These are phyloP conservation scores for Baryphthengus martii DNA, from an alignment of 2,113 vertebrate species.

Conservation along the genomic window DNA sequence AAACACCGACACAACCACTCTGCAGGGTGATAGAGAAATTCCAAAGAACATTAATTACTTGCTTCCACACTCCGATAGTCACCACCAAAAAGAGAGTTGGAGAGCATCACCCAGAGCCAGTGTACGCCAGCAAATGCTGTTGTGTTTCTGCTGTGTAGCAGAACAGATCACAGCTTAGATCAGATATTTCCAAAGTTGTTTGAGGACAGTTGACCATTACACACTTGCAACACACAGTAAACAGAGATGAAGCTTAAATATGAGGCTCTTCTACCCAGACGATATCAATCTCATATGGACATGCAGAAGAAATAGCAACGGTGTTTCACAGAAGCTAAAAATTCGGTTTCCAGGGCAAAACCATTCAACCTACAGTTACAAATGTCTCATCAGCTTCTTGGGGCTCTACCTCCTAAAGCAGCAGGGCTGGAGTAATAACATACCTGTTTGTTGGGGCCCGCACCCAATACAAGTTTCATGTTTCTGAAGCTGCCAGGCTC, in stretches of 20 bases:
- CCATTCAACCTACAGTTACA: neutral
- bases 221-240: neutral
- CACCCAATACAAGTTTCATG: accelerated
- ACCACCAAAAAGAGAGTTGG: neutral
- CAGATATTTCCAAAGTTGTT: neutral
- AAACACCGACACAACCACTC: neutral
- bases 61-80: neutral
- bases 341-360: neutral
- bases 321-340: neutral
- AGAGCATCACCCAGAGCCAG: neutral
- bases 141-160: neutral
- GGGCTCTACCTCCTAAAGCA: neutral
- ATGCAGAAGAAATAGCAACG: neutral
- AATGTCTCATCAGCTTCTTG: neutral
- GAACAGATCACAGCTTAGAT: neutral
- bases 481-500: neutral
- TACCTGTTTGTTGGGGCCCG: neutral
- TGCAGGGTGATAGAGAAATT: neutral
- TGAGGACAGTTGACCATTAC: neutral
- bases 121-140: neutral
- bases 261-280: neutral
- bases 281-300: neutral
- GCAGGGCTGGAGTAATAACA: neutral
- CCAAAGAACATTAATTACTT: neutral
- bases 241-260: neutral